Conservation (phyloP, 2,888 invertebrate species). For the Sarcophaga caerulescens region DNA sequence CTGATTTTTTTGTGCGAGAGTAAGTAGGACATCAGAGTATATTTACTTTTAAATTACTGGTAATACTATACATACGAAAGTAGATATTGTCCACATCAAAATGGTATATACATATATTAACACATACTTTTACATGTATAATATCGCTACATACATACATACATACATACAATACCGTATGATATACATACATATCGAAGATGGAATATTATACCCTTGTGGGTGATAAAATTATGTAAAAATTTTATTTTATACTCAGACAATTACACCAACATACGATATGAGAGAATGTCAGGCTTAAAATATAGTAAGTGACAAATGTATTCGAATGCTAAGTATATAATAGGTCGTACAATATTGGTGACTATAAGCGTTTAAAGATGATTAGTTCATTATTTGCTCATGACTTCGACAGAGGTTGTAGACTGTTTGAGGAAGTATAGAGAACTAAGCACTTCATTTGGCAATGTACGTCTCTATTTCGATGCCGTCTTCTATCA, state of each 20-base stretch:
- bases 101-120: neutral
- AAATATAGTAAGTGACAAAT: neutral
- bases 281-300: neutral
- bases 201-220: constrained; percentile 60
- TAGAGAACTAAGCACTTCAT: no score
- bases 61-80: constrained; percentile 70
- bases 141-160: constrained; percentile 1
- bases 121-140: neutral
- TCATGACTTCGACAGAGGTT: no score
- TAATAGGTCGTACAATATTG: neutral
- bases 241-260: constrained; percentile 14
- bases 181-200: constrained; percentile 26
- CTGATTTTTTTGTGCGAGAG: constrained; percentile 3
- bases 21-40: constrained; percentile 6
- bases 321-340: neutral
- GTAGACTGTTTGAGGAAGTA: no score
- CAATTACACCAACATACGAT: neutral
- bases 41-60: constrained; percentile 46
- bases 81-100: neutral
- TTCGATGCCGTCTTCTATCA: no score
- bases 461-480: no score
- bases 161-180: neutral
- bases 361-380: no score
- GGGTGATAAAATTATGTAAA: constrained; percentile 52
- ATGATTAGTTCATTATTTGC: no score